phyloP scores from a whole-genome alignment of 2,888 invertebrate genomes.

The Bursaphelenchus okinawaensis region DNA sequence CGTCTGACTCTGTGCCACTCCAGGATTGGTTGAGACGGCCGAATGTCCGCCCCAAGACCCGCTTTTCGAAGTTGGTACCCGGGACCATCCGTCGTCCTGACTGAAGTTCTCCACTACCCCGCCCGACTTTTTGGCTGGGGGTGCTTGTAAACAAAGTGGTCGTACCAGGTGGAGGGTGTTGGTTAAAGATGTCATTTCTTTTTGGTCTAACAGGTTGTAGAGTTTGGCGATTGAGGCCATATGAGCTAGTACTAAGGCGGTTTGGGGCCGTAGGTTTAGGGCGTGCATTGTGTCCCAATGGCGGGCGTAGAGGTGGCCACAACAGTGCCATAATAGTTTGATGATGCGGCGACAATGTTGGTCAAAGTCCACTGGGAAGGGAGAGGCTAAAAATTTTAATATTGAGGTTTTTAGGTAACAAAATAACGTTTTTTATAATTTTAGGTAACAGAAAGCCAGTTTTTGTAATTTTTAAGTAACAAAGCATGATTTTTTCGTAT shows the following conservation, averaged over 20 bases:
- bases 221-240: slow-evolving; percentile 36
- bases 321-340: slow-evolving; percentile 48
- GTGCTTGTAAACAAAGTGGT: slow-evolving; percentile 21
- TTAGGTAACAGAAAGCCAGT: no score
- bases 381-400: slow-evolving; percentile 34
- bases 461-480: no score
- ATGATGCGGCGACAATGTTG: slow-evolving; percentile 39
- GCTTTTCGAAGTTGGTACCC: slow-evolving; percentile 49
- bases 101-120: slow-evolving; percentile 18
- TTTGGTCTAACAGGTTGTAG: slow-evolving; percentile 34
- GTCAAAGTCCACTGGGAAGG: slow-evolving; percentile 46
- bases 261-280: slow-evolving; percentile 50
- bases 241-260: slow-evolving; percentile 48
- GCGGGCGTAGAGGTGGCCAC: slow-evolving; percentile 50
- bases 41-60: slow-evolving; percentile 55
- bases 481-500: no score
- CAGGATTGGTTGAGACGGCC: slow-evolving; percentile 6
- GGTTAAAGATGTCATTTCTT: slow-evolving; percentile 20
- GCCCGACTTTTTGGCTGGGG: slow-evolving; percentile 23
- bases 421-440: background rate
- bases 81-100: slow-evolving; percentile 14
- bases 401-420: background rate
- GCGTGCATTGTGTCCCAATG: slow-evolving; percentile 51
- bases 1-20: background rate
- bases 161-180: slow-evolving; percentile 30